Conservation (phyloP, 2,113 vertebrate species). For the Oncorhynchus keta region DNA sequence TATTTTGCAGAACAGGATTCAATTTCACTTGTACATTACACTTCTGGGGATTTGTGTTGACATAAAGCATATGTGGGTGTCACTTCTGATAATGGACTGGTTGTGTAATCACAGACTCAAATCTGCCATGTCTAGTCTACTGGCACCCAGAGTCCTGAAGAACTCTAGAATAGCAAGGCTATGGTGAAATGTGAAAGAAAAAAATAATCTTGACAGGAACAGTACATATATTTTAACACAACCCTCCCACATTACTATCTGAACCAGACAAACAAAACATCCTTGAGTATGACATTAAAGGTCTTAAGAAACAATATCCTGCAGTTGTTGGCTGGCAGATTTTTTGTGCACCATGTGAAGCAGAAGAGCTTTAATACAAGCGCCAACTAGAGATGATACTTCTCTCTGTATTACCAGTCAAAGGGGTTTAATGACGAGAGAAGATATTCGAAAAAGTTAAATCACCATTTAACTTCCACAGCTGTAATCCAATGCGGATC, state of each 20-base stretch:
- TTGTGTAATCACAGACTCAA: conserved; percentile 17
- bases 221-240: not conserved
- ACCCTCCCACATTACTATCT: not conserved
- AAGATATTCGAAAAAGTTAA: not conserved
- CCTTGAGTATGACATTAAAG: not conserved
- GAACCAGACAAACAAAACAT: not conserved
- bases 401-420: not conserved
- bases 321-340: not conserved
- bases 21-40: conserved; percentile 37
- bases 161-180: conserved; percentile 1
- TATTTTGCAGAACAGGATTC: conserved; percentile 46
- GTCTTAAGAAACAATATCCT: too few relatives aligned
- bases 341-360: not conserved
- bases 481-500: not conserved
- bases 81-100: conserved; percentile 3
- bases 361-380: not conserved
- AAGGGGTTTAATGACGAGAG: not conserved
- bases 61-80: conserved; percentile 7
- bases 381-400: not conserved
- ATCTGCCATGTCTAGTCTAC: not conserved
- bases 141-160: not conserved
- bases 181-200: not conserved
- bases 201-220: not conserved
- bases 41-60: conserved; percentile 20
- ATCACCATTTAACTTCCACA: too few relatives aligned